A percentile compares a stretch with the other conserved stretches of the same genome.
Evolutionary conservation across 1,140 invertebrate genomes (phyloP).

Genomic region (Monochamus saltuarius): DNA sequence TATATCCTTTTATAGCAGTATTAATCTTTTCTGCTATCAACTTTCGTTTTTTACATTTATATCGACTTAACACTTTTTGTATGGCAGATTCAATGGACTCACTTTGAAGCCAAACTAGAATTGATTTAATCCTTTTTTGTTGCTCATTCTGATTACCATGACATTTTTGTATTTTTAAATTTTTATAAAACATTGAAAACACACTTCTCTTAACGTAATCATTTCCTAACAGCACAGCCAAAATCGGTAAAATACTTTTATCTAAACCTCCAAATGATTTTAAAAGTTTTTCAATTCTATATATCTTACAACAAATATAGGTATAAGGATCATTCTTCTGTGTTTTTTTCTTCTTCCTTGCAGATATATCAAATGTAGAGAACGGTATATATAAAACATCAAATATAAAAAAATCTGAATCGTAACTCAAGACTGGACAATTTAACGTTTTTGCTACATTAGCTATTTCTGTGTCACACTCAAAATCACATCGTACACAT

Average conservation of each 20-base stretch:
- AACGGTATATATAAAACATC: constrained; percentile 80
- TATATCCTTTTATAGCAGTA: constrained; percentile 64
- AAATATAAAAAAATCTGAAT: constrained; percentile 91
- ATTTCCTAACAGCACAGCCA: constrained; percentile 83
- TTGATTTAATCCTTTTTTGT: constrained; percentile 60
- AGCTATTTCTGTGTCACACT: constrained; percentile 85
- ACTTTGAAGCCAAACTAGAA: constrained; percentile 73
- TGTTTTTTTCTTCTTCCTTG: constrained; percentile 27
- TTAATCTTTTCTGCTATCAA: constrained; percentile 60
- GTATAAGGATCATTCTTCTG: constrained; percentile 40
- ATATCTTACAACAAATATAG: constrained; percentile 69
- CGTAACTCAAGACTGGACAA: constrained; percentile 84
- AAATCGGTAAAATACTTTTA: constrained; percentile 68
- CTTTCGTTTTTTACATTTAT: constrained; percentile 58
- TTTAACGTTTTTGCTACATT: constrained; percentile 71
- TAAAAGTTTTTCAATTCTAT: constrained; percentile 68
- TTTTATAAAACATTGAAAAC: constrained; percentile 70
- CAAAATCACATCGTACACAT: constrained; percentile 74
- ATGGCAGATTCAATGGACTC: constrained; percentile 69
- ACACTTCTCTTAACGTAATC: constrained; percentile 74
- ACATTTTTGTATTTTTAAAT: constrained; percentile 64
- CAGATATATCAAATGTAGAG: constrained; percentile 54
- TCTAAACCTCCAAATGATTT: constrained; percentile 64
- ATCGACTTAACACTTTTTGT: constrained; percentile 61
- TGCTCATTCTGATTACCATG: constrained; percentile 60